Evolutionary conservation across 2,113 vertebrate genomes (phyloP), one percentile per base, ranked within the genome.

Genomic region (Hippocampus guttulatus): DNA sequence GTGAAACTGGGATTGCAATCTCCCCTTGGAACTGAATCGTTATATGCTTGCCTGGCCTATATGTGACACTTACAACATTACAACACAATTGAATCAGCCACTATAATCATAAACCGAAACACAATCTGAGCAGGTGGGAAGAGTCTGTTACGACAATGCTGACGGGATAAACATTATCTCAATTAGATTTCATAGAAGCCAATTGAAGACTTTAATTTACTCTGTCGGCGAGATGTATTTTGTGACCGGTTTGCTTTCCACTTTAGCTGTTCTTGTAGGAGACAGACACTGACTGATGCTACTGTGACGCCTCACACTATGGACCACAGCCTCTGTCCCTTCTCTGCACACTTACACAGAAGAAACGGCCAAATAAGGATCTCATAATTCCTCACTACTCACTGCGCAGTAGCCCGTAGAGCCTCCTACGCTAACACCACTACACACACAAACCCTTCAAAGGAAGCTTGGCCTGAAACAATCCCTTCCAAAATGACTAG

Each of bases 181-280:
- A 57, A 57, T 57, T 57, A 57, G 10, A 12, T 57, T 25, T 57
- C n/a, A 25, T 23, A 57, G 55, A 49, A 15, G 47, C 47, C 15
- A 20, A 49, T 49, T 49, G 47, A 49, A 49, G 52, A 57, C 8
- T 57, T 3, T 27, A 57, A 23, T 8, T 23, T 55, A n/a, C 54
- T 21, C 54, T 11, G 7, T 23, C 8, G 2, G 54, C 10, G 21
- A 23, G 21, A 23, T 10, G n/a, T 8, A n/a, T n/a, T n/a, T n/a
- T n/a, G 20, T n/a, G 43, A 45, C 21, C 85, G 85, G 89, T 89
- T 88, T 83, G 85, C 88, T 82, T 83, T 76, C 81, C 82, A 89
- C 90, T 84, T 49, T 84, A 87, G 81, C 85, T 88, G 75, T 76
- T 74, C 64, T 82, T 82, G 77, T 78, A n/a, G 78, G 81, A 78